phyloP scores from a whole-genome alignment of 2,113 vertebrate species.

The Microcebus lehilahytsara region DNA sequence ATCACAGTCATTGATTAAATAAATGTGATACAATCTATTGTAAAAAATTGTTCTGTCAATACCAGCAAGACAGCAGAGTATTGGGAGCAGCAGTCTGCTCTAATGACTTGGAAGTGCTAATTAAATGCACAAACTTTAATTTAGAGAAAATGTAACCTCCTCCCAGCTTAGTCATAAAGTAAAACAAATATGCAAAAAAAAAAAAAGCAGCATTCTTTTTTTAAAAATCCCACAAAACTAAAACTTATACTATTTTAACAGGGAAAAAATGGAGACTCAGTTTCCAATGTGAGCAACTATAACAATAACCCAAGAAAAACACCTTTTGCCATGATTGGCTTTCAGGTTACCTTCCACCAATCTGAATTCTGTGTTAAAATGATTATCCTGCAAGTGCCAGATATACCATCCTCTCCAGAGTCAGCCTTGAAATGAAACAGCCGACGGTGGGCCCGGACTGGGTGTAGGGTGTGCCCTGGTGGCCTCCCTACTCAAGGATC shows the following conservation, averaged over 20 bases:
- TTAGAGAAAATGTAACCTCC: neutral
- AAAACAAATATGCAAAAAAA: neutral
- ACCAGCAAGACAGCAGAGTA: neutral
- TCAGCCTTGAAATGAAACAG: neutral
- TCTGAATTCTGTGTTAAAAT: neutral
- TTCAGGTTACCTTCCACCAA: neutral
- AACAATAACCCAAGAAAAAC: neutral
- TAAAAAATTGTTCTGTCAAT: neutral
- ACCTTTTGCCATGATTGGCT: neutral
- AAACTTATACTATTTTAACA: neutral
- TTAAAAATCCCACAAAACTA: neutral
- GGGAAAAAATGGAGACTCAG: neutral
- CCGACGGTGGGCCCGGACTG: fast-evolving
- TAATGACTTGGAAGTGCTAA: neutral
- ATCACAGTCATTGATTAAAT: neutral
- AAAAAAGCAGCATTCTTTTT: neutral
- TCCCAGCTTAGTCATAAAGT: neutral
- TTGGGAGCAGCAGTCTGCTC: neutral
- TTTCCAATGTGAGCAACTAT: neutral
- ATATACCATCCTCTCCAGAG: neutral
- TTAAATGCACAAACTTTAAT: neutral
- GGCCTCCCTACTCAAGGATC: neutral
- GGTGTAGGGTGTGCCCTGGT: fast-evolving
- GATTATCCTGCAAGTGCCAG: neutral
- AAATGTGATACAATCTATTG: neutral